Conservation (phyloP, 2,113 vertebrate species). For the Puma concolor region DNA sequence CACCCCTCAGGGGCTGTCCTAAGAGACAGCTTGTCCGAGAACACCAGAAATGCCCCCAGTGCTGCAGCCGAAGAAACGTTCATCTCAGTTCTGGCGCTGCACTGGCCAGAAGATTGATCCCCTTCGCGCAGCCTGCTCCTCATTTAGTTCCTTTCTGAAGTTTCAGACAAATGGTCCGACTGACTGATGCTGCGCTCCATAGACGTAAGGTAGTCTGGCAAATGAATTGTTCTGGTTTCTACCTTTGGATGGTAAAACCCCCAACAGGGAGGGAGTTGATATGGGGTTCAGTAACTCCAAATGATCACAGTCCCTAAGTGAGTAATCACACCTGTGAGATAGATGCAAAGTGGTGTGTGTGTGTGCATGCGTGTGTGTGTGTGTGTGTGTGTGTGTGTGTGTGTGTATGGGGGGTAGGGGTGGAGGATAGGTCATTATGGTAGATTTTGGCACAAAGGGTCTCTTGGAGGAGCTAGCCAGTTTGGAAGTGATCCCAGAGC, state of each 20-base stretch:
- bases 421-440: background rate
- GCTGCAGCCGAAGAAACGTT: background rate
- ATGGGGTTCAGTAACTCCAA: background rate
- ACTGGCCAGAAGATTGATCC: accelerated
- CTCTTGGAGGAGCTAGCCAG: background rate
- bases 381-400: background rate
- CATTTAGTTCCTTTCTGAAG: background rate
- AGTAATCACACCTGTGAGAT: accelerated
- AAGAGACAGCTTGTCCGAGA: background rate
- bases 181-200: background rate
- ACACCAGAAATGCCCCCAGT: no score
- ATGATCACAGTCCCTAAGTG: accelerated
- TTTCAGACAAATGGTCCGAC: background rate
- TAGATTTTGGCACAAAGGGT: background rate
- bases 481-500: background rate
- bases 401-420: accelerated
- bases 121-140: background rate
- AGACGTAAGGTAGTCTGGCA: background rate
- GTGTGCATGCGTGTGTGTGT: background rate
- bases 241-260: background rate
- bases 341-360: background rate
- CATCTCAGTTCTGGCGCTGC: accelerated
- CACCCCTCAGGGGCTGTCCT: accelerated
- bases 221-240: background rate
- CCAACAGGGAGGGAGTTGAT: background rate